A percentile compares a stretch with the other conserved stretches of the same genome.
These are phyloP conservation scores for Tetrao urogallus DNA, from an alignment of 2,113 vertebrate species.

Conservation along the genomic window DNA sequence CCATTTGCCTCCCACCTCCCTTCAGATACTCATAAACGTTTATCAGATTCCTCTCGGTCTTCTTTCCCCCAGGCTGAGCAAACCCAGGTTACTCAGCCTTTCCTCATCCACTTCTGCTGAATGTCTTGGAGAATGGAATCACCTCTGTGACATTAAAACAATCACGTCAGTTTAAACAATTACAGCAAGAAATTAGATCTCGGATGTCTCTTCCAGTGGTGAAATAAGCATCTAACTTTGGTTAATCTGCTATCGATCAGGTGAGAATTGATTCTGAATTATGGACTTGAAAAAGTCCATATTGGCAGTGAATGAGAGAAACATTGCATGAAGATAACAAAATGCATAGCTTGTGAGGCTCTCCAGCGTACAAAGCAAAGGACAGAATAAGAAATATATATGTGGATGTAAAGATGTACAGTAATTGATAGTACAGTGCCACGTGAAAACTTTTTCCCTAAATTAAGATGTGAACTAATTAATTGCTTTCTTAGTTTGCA, in stretches of 20 bases:
- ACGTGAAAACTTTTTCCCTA: not conserved
- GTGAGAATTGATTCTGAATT: not conserved
- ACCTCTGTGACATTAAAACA: not conserved
- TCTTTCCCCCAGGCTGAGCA: no score
- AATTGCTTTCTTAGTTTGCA: not conserved
- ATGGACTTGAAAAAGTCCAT: not conserved
- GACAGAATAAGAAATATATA: not conserved
- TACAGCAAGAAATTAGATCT: not conserved
- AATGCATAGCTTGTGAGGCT: not conserved
- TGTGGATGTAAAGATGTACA: not conserved
- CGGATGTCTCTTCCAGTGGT: not conserved
- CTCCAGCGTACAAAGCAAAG: not conserved
- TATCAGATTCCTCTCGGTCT: no score
- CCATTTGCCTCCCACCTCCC: no score
- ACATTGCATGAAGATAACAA: not conserved
- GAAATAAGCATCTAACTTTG: not conserved
- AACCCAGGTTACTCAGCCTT: no score
- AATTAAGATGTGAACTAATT: not conserved
- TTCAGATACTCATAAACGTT: no score
- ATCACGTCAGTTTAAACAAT: not conserved
- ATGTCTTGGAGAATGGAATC: not conserved
- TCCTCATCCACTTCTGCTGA: not conserved
- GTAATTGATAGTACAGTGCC: not conserved
- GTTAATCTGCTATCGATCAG: not conserved
- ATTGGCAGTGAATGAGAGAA: not conserved